These are phyloP conservation scores for Dermolepida albohirtum DNA, from an alignment of 2,888 invertebrate genomes.

Conservation along the genomic window DNA sequence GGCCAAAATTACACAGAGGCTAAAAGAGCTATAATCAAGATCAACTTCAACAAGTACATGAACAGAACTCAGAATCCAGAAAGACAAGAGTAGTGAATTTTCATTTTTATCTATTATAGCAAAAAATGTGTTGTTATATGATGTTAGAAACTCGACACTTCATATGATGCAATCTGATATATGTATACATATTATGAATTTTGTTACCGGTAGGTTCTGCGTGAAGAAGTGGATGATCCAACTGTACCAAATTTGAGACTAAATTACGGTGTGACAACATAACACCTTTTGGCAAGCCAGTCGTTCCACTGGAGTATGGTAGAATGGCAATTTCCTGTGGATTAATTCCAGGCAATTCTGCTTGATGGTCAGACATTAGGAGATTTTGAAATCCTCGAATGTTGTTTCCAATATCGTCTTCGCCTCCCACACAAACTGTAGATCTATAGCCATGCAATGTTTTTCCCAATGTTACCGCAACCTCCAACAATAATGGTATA, in stretches of 20 bases:
- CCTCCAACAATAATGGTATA: slow-evolving; percentile 73
- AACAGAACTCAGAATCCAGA: too few relatives aligned
- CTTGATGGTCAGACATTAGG: slow-evolving; percentile 59
- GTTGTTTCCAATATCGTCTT: slow-evolving; percentile 66
- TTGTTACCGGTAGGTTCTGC: slow-evolving; percentile 53
- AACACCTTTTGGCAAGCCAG: slow-evolving; percentile 85
- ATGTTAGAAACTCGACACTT: too few relatives aligned
- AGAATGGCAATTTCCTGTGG: slow-evolving; percentile 69
- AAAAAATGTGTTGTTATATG: too few relatives aligned
- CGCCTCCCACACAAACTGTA: slow-evolving; percentile 74
- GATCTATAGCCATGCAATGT: slow-evolving; percentile 70
- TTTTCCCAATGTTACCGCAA: slow-evolving; percentile 69
- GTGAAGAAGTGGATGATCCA: slow-evolving; percentile 56
- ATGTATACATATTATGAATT: not conserved
- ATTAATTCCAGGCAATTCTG: slow-evolving; percentile 65
- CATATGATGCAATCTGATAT: too few relatives aligned
- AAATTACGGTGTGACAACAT: slow-evolving; percentile 79
- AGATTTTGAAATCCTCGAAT: slow-evolving; percentile 63
- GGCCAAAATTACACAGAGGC: too few relatives aligned
- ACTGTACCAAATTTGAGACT: slow-evolving; percentile 64
- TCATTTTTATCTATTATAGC: too few relatives aligned
- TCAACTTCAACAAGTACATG: too few relatives aligned
- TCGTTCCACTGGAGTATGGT: slow-evolving; percentile 81
- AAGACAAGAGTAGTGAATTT: too few relatives aligned
- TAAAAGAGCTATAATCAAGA: too few relatives aligned